A percentile compares a stretch with the other conserved stretches of the same genome.
Evolutionary conservation across 1,140 invertebrate genomes (phyloP).

Genomic region (Palaemon carinicauda): DNA sequence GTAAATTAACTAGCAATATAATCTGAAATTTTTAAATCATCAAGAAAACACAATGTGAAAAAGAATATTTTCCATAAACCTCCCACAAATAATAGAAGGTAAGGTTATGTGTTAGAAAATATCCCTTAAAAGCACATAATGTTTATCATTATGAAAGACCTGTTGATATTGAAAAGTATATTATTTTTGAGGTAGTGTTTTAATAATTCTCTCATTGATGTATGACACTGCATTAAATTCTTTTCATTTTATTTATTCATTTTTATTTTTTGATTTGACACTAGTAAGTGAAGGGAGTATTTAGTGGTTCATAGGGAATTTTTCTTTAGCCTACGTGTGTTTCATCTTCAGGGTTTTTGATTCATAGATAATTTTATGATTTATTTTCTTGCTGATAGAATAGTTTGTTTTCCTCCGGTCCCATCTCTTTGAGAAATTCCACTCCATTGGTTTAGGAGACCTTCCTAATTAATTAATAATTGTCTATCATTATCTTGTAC

Average conservation of each 20-base stretch:
- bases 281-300: neutral
- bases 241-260: neutral
- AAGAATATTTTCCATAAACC: too few relatives aligned
- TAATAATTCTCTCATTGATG: neutral
- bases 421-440: neutral
- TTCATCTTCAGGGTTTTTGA: neutral
- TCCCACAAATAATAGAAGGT: too few relatives aligned
- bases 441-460: neutral
- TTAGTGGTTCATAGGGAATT: neutral
- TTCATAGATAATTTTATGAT: neutral
- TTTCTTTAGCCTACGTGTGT: neutral
- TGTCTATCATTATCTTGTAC: constrained; percentile 27
- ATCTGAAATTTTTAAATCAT: too few relatives aligned
- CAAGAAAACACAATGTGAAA: too few relatives aligned
- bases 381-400: neutral
- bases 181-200: too few relatives aligned
- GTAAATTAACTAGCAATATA: too few relatives aligned
- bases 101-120: too few relatives aligned
- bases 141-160: too few relatives aligned
- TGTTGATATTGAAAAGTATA: too few relatives aligned
- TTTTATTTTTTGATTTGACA: neutral
- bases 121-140: too few relatives aligned
- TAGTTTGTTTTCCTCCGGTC: neutral
- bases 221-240: neutral
- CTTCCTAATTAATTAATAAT: neutral